A percentile compares a stretch with the other conserved stretches of the same genome.
phyloP scores from a whole-genome alignment of 2,888 invertebrate genomes.

The Drosophila dives region DNA sequence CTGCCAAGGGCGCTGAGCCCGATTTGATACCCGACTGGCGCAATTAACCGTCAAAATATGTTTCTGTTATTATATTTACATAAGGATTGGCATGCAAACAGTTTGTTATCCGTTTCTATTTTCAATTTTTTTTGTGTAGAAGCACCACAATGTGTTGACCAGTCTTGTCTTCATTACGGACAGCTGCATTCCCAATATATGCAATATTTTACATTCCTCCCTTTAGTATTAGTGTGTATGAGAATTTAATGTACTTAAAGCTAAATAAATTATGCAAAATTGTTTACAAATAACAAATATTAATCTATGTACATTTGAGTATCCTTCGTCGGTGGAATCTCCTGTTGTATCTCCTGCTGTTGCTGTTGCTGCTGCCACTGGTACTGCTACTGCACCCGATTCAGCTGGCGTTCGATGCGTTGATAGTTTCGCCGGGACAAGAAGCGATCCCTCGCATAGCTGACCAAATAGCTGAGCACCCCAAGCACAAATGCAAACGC shows the following conservation, averaged over 20 bases:
- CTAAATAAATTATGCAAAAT: constrained; percentile 69
- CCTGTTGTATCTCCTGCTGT: neutral
- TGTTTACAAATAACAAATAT: constrained; percentile 52
- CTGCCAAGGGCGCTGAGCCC: constrained; percentile 77
- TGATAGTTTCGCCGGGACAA: constrained; percentile 76
- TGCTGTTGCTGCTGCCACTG: constrained; percentile 41
- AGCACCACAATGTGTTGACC: constrained; percentile 71
- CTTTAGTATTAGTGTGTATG: constrained; percentile 63
- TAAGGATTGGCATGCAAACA: constrained; percentile 23
- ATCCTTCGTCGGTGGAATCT: constrained; percentile 40
- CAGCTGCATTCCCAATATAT: constrained; percentile 39
- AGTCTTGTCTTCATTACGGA: constrained; percentile 37
- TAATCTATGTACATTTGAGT: constrained; percentile 57
- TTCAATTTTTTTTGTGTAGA: constrained; percentile 24
- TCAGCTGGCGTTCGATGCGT: constrained; percentile 82
- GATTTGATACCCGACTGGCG: constrained; percentile 84
- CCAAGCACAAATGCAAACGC: constrained; percentile 77
- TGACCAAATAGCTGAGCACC: constrained; percentile 76
- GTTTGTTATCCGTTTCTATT: constrained; percentile 49
- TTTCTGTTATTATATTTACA: constrained; percentile 34
- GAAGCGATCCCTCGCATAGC: constrained; percentile 81
- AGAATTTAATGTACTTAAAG: constrained; percentile 75
- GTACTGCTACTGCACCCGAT: constrained; percentile 76
- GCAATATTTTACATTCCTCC: constrained; percentile 56
- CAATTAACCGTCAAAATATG: constrained; percentile 47